phyloP scores from a whole-genome alignment of 2,113 vertebrate species.

The Cinclus mexicanus region DNA sequence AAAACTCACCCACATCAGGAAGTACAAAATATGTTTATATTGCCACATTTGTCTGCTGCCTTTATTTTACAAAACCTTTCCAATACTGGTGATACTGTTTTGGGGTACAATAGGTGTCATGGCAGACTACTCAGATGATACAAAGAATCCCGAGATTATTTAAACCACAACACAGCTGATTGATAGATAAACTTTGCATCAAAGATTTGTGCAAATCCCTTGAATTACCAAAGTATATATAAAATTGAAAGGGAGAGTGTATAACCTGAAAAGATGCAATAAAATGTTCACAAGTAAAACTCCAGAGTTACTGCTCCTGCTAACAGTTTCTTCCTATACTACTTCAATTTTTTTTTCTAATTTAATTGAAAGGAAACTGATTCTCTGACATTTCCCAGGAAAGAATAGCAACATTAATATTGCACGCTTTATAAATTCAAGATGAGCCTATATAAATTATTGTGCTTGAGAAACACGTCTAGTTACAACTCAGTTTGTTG shows the following conservation, averaged over 20 bases:
- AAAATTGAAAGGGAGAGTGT: neutral
- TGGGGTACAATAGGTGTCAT: neutral
- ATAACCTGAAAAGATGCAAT: neutral
- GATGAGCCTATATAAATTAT: neutral
- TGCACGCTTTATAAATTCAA: neutral
- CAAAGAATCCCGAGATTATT: neutral
- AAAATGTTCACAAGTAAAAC: neutral
- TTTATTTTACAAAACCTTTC: neutral
- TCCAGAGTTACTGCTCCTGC: neutral
- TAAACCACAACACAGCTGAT: neutral
- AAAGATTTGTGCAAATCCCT: neutral
- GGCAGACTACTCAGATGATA: neutral
- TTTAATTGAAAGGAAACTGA: neutral
- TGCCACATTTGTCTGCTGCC: neutral
- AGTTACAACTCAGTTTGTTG: neutral
- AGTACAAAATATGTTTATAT: neutral
- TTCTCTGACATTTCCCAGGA: neutral
- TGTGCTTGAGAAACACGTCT: neutral
- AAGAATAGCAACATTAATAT: neutral
- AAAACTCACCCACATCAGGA: neutral
- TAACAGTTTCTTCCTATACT: neutral
- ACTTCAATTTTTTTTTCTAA: neutral
- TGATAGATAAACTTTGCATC: neutral
- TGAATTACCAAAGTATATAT: neutral
- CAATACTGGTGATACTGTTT: fast-evolving